Evolutionary conservation across 2,797 vertebrate species (phyloP), one percentile per base, ranked within the genome.

Genomic region (Gadopsis bispinosus): DNA sequence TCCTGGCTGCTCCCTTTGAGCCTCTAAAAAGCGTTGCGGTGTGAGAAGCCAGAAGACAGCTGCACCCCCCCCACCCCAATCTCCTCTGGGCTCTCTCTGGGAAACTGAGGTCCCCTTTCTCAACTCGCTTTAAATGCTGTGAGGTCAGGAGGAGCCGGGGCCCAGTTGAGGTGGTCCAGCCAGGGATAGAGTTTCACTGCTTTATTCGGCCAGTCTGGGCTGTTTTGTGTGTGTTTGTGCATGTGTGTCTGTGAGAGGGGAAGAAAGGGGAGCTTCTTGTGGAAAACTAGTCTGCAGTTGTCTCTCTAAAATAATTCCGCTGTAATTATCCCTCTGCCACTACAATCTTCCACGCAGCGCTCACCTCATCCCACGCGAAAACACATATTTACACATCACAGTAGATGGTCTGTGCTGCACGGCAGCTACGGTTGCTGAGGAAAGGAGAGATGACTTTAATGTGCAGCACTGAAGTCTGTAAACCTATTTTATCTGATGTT

Each of bases 1-100:
- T 77, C 83, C 90, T 14, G 58, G 69, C 85, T 91, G 84, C 87
- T 92, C 90, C 90, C 91, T 94, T 90, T 92, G 92, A 95, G 93
- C 87, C 16, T 80, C 88, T 93, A 92, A 94, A 93, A 93, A 85
- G 90, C 81, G 67, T 87, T 87, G 89, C 22, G 76, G 85, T 83
- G 89, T 84, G 89, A 92, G 85, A 90, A 92, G 86, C 89, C 88
- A 94, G 88, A 84, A 92, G 94, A 93, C 94, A 95, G 93, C 92
- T 94, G 94, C 77, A 77, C 80, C 84, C 84, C 88, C 60, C 70
- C 47, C 53, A 59, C 62, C 76, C 50, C 26, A 26, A 26, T 26
- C 77, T 82, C 79, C 81, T 74, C 61, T 73, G 53, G 74, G 83
- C 77, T 77, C 86, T 86, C 88, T 84, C 77, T 91, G 89, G 87